Evolutionary conservation across 2,888 invertebrate species (phyloP), one percentile per base, ranked within the genome.

Genomic region (Lithophane ornitopus): DNA sequence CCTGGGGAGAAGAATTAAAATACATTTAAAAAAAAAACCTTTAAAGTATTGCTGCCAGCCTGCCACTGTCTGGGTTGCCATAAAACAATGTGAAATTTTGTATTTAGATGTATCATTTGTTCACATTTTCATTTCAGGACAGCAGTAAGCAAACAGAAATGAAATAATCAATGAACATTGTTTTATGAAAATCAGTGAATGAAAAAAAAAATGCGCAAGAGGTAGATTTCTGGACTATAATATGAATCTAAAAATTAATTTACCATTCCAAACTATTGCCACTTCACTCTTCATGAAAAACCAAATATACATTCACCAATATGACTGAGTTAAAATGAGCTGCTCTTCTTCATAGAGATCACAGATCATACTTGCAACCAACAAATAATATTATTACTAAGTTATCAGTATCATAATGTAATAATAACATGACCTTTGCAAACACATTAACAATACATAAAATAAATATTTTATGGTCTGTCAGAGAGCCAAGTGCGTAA

Each of bases 1-100:
- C 98, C 98, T 98, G 88, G 16, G n/a, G 8, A 39, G 12, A 11
- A 71, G 0, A n/a, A n/a, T 46, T 52, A 3, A 39, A 59, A 56
- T 26, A 7, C 34, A 22, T 26, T 70, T 2, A 16, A n/a, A 26
- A 26, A 16, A 59, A 46, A 6, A n/a, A 14, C 28, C 16, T 11
- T 11, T 39, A 26, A 39, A 16, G 11, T 52, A 14, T 66, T 39
- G 39, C 26, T 26, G 19, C 16, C 3, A 26, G 8, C 12, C 3
- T 9, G 12, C 0, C 12, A 14, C 28, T 28, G 7, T 58, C 14
- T 16, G 22, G 22, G 6, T 41, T 39, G 12, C 9, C 16, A 65
- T 46, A 46, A 56, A 46, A 65, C 19, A 1, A n/a, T n/a, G 2
- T 16, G 14, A 22, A 44, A 44, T 69, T 69, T 65, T 26, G 44